Conservation (phyloP, 1,140 invertebrate species). For the Teleogryllus occipitalis region DNA sequence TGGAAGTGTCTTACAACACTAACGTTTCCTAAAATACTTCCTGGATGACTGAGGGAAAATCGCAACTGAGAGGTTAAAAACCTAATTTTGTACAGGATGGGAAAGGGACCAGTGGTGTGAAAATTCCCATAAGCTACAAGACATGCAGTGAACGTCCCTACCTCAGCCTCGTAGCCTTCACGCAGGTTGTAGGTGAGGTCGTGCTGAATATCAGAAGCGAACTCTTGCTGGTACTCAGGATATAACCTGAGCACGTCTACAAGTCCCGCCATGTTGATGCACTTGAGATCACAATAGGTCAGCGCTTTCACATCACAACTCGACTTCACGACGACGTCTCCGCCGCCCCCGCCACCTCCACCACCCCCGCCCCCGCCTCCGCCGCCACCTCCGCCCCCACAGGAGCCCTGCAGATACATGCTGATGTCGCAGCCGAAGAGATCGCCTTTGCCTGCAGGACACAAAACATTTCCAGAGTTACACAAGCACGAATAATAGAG, state of each 20-base stretch:
- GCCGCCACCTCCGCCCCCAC: conserved; percentile 43
- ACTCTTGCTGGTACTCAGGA: conserved; percentile 81
- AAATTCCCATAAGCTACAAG: no score
- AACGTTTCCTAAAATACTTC: no score
- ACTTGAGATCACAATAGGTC: conserved; percentile 93
- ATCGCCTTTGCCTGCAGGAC: conserved; percentile 79
- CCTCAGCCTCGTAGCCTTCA: conserved; percentile 84
- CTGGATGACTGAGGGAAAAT: no score
- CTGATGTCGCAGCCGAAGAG: conserved; percentile 91
- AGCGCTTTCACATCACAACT: conserved; percentile 90
- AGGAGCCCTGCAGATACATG: conserved; percentile 55
- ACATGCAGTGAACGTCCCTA: conserved; percentile 30
- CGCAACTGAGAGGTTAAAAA: no score
- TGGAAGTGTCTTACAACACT: no score
- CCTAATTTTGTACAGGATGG: no score
- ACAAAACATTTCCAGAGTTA: no score
- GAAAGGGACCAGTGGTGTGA: no score
- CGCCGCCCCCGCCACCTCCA: conserved; percentile 37
- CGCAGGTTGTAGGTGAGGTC: conserved; percentile 91
- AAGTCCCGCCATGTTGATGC: conserved; percentile 81
- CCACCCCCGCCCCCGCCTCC: conserved; percentile 47
- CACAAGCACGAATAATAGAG: no score
- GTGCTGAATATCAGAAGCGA: conserved; percentile 88
- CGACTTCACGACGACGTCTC: conserved; percentile 80
- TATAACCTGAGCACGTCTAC: conserved; percentile 85